These are phyloP conservation scores for Dasysyrphus tricinctus DNA, from an alignment of 2,888 invertebrate genomes.

Conservation along the genomic window DNA sequence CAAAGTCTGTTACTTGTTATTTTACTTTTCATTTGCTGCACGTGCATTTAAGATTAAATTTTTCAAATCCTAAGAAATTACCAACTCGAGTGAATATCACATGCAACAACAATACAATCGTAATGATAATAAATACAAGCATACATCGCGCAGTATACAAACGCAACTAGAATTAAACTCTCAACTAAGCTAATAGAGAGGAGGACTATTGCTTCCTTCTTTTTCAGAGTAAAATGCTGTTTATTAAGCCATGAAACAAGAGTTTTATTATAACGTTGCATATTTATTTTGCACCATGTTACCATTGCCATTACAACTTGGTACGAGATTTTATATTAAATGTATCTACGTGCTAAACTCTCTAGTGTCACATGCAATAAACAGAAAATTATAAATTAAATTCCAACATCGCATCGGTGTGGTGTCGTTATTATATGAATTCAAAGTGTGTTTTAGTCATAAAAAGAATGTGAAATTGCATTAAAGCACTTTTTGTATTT, in stretches of 20 bases:
- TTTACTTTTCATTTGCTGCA: not conserved
- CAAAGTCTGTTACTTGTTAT: not conserved
- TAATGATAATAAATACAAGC: not conserved
- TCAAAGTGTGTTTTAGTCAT: slow-evolving; percentile 34
- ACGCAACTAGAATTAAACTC: not conserved
- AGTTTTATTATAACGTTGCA: slow-evolving; percentile 21
- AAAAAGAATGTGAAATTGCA: slow-evolving; percentile 38
- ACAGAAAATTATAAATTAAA: slow-evolving; percentile 49
- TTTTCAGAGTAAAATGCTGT: not conserved
- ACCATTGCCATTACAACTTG: slow-evolving; percentile 9
- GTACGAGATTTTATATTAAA: slow-evolving; percentile 20
- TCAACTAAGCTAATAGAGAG: not conserved
- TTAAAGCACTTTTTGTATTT: not conserved
- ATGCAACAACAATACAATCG: not conserved
- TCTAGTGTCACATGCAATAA: slow-evolving; percentile 21
- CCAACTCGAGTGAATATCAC: not conserved
- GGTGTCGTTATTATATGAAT: slow-evolving; percentile 38
- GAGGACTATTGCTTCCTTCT: not conserved
- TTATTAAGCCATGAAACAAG: slow-evolving; percentile 25
- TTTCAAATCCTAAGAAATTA: not conserved
- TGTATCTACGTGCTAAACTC: not conserved
- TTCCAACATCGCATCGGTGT: slow-evolving; percentile 2
- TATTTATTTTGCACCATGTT: slow-evolving; percentile 46
- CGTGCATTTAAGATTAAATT: slow-evolving; percentile 3
- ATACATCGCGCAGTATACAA: not conserved